Evolutionary conservation across 2,888 invertebrate species (phyloP), one percentile per base, ranked within the genome.

Genomic region (Cheilosia scutellata): DNA sequence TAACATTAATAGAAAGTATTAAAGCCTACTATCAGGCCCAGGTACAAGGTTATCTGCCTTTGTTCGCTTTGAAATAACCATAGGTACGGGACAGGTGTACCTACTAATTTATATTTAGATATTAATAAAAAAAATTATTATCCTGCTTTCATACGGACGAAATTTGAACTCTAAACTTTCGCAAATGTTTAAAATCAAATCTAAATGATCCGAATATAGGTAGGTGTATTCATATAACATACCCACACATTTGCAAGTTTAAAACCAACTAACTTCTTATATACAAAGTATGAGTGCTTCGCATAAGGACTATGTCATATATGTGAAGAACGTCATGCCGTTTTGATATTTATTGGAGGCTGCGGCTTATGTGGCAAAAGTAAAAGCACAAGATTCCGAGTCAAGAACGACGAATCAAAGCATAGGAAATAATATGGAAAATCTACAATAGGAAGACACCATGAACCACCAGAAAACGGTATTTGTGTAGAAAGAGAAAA

Each of bases 381-480:
- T 87, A 87, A 87, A 82, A 87, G 87, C 77, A 82, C 74, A 82
- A 82, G 82, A 87, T 78, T 87, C 33, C 82, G 63, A 87, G 65
- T 87, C 87, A 87, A 87, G 87, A 82, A 82, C 82, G 70, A 87
- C 87, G 87, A 87, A 87, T 87, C 87, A 87, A 82, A 87, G 87
- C 82, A 70, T 87, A 87, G 87, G 78, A 87, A 82, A 87, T 86
- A 82, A 82, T 87, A 87, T 78, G 77, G 82, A 87, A 87, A 82
- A 82, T 87, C 82, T 78, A 82, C 87, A 72, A 87, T 87, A 74
- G 82, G 62, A 82, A 82, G 77, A 70, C 63, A 77, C 68, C 72
- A 74, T 68, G 63, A 77, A 31, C 44, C 72, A 82, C 66, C 71
- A 78, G 86, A 76, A 80, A 58, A 65, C 65, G 58, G 71, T 70